These are phyloP conservation scores for Papilio dardanus DNA, from an alignment of 1,140 invertebrate genomes.

Conservation along the genomic window DNA sequence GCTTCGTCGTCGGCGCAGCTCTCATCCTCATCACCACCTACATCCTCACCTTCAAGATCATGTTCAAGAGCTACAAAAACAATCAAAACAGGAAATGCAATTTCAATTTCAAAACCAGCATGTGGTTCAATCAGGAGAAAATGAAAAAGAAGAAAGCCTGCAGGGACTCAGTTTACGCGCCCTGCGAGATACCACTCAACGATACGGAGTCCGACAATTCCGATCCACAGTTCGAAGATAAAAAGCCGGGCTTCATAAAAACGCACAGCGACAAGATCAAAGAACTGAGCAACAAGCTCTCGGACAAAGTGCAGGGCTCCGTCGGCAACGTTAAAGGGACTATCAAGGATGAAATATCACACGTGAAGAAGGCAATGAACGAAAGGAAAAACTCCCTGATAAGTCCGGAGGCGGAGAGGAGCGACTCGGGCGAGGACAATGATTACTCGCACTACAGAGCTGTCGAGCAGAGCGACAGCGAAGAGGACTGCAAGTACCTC, in stretches of 20 bases:
- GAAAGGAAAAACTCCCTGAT: conserved; percentile 62
- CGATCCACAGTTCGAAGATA: conserved; percentile 50
- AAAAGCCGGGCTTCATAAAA: conserved; percentile 55
- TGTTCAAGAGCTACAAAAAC: conserved; percentile 62
- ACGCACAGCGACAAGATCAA: conserved; percentile 65
- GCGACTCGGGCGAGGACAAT: conserved; percentile 59
- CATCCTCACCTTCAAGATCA: conserved; percentile 69
- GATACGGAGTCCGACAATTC: conserved; percentile 59
- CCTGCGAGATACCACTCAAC: conserved; percentile 70
- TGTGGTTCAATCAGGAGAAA: conserved; percentile 58
- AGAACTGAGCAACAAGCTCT: conserved; percentile 64
- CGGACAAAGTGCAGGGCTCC: conserved; percentile 65
- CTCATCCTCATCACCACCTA: conserved; percentile 62
- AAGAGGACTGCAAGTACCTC: conserved; percentile 71
- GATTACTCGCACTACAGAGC: conserved; percentile 49
- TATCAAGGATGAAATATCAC: conserved; percentile 56
- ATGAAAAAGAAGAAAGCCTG: conserved; percentile 40
- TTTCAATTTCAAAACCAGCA: conserved; percentile 51
- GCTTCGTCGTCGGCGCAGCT: conserved; percentile 81
- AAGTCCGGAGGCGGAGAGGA: conserved; percentile 52
- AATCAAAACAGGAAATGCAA: conserved; percentile 48
- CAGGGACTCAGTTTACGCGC: conserved; percentile 61
- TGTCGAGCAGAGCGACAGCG: conserved; percentile 61
- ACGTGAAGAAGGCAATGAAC: conserved; percentile 54
- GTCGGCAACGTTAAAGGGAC: conserved; percentile 60